Evolutionary conservation across 64 coral and sea anemone genomes (phyloP).

Genomic region (Exaiptasia diaphana): DNA sequence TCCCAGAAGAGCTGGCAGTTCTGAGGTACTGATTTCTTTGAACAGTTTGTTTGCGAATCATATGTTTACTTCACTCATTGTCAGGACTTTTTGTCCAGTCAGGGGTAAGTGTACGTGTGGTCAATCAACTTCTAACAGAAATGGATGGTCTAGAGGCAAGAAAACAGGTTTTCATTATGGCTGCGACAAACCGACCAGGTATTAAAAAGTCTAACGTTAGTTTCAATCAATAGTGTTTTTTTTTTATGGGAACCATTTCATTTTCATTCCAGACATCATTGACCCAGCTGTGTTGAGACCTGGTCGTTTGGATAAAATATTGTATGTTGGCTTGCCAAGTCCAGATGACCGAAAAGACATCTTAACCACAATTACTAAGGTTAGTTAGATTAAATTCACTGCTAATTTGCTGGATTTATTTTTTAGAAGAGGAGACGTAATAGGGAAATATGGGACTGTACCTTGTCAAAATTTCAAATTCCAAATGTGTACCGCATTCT

Average conservation of each 20-base stretch:
- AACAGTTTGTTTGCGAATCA: not conserved
- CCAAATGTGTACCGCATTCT: not conserved
- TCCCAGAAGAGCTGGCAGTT: conserved; percentile 79
- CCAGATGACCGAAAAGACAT: conserved; percentile 80
- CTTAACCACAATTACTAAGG: conserved; percentile 84
- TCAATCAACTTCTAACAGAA: conserved; percentile 96
- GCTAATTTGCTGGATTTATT: not conserved
- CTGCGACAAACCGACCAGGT: conserved; percentile 94
- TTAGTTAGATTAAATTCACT: not conserved
- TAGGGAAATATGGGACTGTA: not conserved
- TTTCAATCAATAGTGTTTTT: too few species aligned
- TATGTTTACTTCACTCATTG: not conserved
- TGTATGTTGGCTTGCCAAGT: conserved; percentile 91
- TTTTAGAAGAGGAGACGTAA: not conserved
- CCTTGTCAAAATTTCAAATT: not conserved
- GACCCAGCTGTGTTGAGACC: conserved; percentile 90
- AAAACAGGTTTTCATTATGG: conserved; percentile 99
- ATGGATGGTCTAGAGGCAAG: conserved; percentile 98
- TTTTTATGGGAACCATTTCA: not conserved
- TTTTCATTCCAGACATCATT: conserved; percentile 77
- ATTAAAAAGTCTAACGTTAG: too few species aligned
- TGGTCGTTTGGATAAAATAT: conserved; percentile 92
- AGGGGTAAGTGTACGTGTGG: conserved; percentile 80
- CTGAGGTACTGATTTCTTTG: conserved; percentile 62
- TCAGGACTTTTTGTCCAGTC: conserved; percentile 40